These are phyloP conservation scores for Geodia barretti DNA, from an alignment of 37 sponge, comb jelly and placozoan genomes.

Conservation along the genomic window DNA sequence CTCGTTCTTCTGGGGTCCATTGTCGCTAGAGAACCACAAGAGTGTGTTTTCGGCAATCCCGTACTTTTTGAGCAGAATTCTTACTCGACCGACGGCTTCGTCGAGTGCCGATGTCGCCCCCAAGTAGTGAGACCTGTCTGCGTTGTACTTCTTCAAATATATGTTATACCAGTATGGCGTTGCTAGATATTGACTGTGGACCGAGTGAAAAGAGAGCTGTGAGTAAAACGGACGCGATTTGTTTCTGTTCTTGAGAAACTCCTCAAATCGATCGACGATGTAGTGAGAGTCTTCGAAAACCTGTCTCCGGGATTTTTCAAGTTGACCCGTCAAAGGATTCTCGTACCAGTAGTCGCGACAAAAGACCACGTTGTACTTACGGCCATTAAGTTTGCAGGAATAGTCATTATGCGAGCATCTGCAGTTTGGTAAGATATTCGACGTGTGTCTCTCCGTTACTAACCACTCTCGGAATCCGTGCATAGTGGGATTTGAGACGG, in stretches of 20 bases:
- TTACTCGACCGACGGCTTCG: constrained; percentile 35
- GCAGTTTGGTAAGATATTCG: constrained; percentile 64
- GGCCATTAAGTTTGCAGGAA: constrained; percentile 2
- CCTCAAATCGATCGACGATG: constrained; percentile 27
- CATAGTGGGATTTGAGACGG: constrained; percentile 43
- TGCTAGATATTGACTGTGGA: constrained; percentile 63
- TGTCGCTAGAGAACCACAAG: constrained; percentile 75
- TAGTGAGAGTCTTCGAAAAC: constrained; percentile 58
- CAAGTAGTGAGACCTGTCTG: constrained; percentile 46
- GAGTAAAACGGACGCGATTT: constrained; percentile 47
- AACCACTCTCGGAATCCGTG: constrained; percentile 65
- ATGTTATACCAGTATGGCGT: background rate
- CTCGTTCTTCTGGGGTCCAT: constrained; percentile 45
- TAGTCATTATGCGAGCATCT: constrained; percentile 34
- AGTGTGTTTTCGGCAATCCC: constrained; percentile 42
- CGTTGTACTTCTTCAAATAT: constrained; percentile 23
- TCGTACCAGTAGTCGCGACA: constrained; percentile 33
- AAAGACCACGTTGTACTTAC: constrained; percentile 24
- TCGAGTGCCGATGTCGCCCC: constrained; percentile 59
- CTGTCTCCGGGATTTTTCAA: background rate
- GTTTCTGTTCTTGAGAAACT: constrained; percentile 8
- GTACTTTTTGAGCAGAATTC: constrained; percentile 20
- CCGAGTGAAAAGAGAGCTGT: constrained; percentile 58
- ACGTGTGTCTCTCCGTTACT: constrained; percentile 59
- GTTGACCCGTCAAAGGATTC: background rate